Conservation (phyloP, 1,140 invertebrate genomes). For the Varroa destructor region DNA sequence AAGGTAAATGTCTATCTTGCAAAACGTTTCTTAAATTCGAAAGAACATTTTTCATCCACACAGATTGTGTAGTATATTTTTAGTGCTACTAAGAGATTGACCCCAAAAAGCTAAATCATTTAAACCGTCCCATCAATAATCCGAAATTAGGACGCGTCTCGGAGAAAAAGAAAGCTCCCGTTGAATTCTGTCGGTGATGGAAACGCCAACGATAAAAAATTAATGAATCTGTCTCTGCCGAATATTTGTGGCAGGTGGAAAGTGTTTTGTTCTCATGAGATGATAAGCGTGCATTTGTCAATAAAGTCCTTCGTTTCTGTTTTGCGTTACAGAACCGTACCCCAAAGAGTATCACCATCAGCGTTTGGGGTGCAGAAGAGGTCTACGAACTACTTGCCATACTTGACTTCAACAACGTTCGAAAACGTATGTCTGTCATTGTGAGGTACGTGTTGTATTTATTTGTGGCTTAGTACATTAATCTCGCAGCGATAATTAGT, state of each 20-base stretch:
- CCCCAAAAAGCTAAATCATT: not conserved
- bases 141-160: too few relatives aligned
- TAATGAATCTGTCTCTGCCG: too few relatives aligned
- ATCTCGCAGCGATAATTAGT: too few relatives aligned
- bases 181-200: too few relatives aligned
- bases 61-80: not conserved
- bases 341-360: constrained; percentile 82
- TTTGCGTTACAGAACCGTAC: constrained; percentile 46
- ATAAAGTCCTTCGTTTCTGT: too few relatives aligned
- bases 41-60: not conserved
- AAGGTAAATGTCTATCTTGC: constrained; percentile 48
- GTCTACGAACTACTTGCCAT: constrained; percentile 90
- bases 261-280: too few relatives aligned
- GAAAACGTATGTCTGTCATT: constrained; percentile 90
- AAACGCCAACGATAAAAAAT: too few relatives aligned
- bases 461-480: too few relatives aligned
- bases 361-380: constrained; percentile 63
- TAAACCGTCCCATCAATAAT: too few relatives aligned
- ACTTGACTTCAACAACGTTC: constrained; percentile 95
- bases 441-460: not conserved
- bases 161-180: too few relatives aligned
- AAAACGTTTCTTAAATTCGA: constrained; percentile 25
- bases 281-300: too few relatives aligned
- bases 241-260: too few relatives aligned
- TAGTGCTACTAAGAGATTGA: not conserved